Conservation (phyloP, 2,888 invertebrate species). For the Hipparchia semele region DNA sequence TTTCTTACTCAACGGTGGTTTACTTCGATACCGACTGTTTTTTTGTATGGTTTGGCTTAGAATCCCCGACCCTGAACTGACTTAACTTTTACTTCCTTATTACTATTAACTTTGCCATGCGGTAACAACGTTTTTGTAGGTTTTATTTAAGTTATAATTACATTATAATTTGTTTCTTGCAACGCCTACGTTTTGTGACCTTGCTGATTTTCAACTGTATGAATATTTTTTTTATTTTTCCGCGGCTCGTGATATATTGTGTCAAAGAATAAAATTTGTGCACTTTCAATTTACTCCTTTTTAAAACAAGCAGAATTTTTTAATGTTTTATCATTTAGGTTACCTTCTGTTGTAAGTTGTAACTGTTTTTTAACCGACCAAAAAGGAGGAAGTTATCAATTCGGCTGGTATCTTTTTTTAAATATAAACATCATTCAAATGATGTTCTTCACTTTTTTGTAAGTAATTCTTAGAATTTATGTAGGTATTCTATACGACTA, state of each 20-base stretch:
- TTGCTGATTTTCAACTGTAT: neutral
- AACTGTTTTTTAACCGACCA: too few relatives aligned
- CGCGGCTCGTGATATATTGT: neutral
- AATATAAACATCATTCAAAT: too few relatives aligned
- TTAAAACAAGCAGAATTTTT: too few relatives aligned
- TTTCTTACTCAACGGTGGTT: conserved; percentile 48
- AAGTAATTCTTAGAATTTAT: neutral
- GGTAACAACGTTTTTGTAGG: conserved; percentile 23
- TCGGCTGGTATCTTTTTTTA: too few relatives aligned
- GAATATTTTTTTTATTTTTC: neutral
- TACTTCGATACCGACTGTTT: conserved; percentile 38
- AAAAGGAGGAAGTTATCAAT: too few relatives aligned
- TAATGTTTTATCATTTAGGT: too few relatives aligned
- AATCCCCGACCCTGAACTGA: conserved; percentile 61
- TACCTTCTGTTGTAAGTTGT: too few relatives aligned
- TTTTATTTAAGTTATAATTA: conserved; percentile 22
- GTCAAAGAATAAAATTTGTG: neutral
- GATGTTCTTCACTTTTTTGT: too few relatives aligned
- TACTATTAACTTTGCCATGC: conserved; percentile 44
- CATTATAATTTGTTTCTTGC: conserved; percentile 19
- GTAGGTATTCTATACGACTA: neutral
- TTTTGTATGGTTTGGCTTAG: conserved; percentile 53
- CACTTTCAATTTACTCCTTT: neutral
- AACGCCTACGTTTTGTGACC: conserved; percentile 8
- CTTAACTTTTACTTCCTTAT: conserved; percentile 73